Conservation (phyloP, 2,797 vertebrate species). For the Xyrichtys novacula region DNA sequence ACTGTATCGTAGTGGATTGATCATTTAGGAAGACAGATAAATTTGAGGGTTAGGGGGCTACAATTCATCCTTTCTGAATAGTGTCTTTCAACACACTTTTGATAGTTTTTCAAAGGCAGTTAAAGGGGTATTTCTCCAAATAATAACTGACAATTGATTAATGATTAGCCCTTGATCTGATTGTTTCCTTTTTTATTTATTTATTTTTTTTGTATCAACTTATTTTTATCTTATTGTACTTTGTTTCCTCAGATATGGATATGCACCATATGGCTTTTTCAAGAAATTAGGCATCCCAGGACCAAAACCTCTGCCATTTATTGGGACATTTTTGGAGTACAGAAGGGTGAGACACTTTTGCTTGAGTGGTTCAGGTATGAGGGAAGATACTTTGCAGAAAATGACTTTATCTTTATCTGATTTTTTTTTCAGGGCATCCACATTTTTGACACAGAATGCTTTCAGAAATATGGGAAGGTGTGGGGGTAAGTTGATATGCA, state of each 20-base stretch:
- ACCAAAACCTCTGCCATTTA: conserved; percentile 69
- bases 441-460: conserved; percentile 72
- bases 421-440: conserved; percentile 68
- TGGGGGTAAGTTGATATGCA: conserved; percentile 76
- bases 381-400: neutral
- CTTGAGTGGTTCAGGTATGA: neutral
- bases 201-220: too few relatives aligned
- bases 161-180: too few relatives aligned
- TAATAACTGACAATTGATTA: too few relatives aligned
- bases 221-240: too few relatives aligned
- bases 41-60: too few relatives aligned
- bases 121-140: too few relatives aligned
- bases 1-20: too few relatives aligned
- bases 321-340: conserved; percentile 71
- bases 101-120: too few relatives aligned
- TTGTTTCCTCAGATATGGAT: conserved; percentile 67
- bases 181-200: too few relatives aligned
- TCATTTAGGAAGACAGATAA: too few relatives aligned
- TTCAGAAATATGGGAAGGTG: conserved; percentile 75
- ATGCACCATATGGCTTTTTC: conserved; percentile 70
- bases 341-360: conserved; percentile 46
- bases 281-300: conserved; percentile 66
- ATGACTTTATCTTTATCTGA: neutral
- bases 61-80: too few relatives aligned
- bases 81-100: too few relatives aligned